Evolutionary conservation across 2,797 vertebrate species (phyloP).

Genomic region (Phoxinus dragarum): DNA sequence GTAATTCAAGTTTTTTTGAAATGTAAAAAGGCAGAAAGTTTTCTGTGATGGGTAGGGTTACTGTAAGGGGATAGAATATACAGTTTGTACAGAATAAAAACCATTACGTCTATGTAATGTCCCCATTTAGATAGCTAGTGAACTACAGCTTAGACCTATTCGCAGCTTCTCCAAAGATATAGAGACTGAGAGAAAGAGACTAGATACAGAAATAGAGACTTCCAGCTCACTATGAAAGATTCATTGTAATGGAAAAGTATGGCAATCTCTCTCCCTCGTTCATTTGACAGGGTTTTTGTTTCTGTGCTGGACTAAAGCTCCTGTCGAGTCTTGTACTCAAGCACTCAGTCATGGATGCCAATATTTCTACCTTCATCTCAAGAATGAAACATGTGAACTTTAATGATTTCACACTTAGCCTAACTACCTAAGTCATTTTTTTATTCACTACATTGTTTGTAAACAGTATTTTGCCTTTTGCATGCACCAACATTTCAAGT

Average conservation of each 20-base stretch:
- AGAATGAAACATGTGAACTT: neutral
- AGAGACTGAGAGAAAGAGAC: neutral
- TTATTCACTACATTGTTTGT: neutral
- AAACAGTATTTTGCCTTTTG: neutral
- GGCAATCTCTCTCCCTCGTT: neutral
- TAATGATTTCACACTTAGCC: neutral
- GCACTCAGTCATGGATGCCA: neutral
- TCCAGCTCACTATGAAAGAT: neutral
- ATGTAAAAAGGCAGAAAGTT: too few relatives aligned
- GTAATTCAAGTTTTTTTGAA: too few relatives aligned
- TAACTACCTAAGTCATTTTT: neutral
- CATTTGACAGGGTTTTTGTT: neutral
- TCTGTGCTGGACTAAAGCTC: neutral
- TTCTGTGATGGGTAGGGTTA: too few relatives aligned
- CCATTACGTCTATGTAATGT: neutral
- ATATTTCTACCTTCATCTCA: neutral
- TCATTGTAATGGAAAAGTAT: neutral
- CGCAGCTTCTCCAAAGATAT: neutral
- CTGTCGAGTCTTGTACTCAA: neutral
- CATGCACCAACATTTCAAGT: neutral
- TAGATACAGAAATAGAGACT: neutral
- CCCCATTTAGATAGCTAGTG: neutral
- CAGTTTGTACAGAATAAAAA: too few relatives aligned
- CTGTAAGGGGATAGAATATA: too few relatives aligned
- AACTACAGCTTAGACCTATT: neutral